Evolutionary conservation across 2,888 invertebrate species (phyloP), one percentile per base, ranked within the genome.

Genomic region (Phortica okadai): DNA sequence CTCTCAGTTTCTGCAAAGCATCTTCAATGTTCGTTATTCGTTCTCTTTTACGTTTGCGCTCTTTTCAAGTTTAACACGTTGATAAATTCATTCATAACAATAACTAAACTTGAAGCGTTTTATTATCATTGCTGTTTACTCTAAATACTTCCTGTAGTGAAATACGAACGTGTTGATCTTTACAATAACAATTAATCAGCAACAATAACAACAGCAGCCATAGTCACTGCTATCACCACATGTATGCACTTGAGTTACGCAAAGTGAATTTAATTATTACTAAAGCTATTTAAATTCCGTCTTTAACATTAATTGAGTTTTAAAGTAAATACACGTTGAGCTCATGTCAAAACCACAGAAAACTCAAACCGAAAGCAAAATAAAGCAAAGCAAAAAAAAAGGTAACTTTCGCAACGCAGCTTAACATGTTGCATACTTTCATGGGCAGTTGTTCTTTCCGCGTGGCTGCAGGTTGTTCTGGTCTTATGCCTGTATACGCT

Each of bases 271-370:
- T 50, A 50, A 50, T 50, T 50, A 50, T 33, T 2, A 50, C 10
- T 6, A 50, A 50, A 50, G 8, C 50, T 14, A 50, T 50, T 50
- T 6, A 50, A 50, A 50, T 50, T 50, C 50, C 14, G 10, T 50
- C 64, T 64, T 21, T 21, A 25, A 33, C 41, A 14, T 69, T 69
- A 69, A 69, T 69, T 69, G 45, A 45, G 69, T 69, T 69, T 45
- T 44, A 67, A 67, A 67, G 67, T 16, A 67, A 67, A 67, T n/a
- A 67, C n/a, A 4, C 10, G 8, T 50, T 50, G 50, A 50, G 50
- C 50, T 50, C 50, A 14, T 50, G 14, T 50, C 8, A 50, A 50
- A 8, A 50, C 8, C 50, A 50, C 50, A 50, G 14, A 11, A 16
- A 59, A 59, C 16, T 25, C 14, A 4, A 59, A 16, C 25, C 14